Evolutionary conservation across 1,140 invertebrate genomes (phyloP).

Genomic region (Drosophila parvula): DNA sequence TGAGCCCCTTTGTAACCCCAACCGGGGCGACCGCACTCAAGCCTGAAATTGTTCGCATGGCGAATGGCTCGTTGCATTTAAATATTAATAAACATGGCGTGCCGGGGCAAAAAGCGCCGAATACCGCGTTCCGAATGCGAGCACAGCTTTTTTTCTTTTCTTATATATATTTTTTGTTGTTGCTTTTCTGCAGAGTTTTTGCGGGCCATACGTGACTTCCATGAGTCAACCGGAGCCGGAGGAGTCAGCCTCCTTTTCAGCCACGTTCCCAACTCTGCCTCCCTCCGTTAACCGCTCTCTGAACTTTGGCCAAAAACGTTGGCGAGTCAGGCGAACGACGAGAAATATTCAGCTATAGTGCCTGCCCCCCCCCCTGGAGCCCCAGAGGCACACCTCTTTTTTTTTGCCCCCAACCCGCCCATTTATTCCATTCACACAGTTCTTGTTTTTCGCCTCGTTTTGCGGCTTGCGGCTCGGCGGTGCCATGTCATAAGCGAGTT

Average conservation of each 20-base stretch:
- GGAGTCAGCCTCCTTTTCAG: conserved; percentile 23
- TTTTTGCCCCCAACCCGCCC: conserved; percentile 16
- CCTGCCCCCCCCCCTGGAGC: conserved; percentile 17
- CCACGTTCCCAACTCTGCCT: background rate
- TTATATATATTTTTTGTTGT: conserved; percentile 26
- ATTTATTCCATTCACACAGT: conserved; percentile 58
- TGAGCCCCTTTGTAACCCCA: background rate
- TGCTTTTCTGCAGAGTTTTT: conserved; percentile 25
- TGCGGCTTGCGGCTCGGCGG: conserved; percentile 36
- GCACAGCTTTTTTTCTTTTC: conserved; percentile 52
- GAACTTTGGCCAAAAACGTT: conserved; percentile 76
- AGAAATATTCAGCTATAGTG: conserved; percentile 34
- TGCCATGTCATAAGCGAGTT: conserved; percentile 52
- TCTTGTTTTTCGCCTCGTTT: conserved; percentile 57
- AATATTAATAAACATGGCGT: conserved; percentile 82
- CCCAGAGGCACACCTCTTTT: conserved; percentile 58
- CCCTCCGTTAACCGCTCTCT: conserved; percentile 35
- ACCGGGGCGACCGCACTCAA: conserved; percentile 47
- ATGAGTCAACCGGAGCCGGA: conserved; percentile 67
- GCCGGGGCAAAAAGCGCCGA: conserved; percentile 72
- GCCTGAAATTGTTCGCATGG: conserved; percentile 74
- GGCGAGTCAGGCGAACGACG: conserved; percentile 75
- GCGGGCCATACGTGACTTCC: conserved; percentile 70
- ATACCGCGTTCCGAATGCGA: conserved; percentile 59
- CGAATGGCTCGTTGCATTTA: conserved; percentile 80